These are phyloP conservation scores for Heliconius hewitsoni DNA, from an alignment of 1,140 invertebrate species.

Conservation along the genomic window DNA sequence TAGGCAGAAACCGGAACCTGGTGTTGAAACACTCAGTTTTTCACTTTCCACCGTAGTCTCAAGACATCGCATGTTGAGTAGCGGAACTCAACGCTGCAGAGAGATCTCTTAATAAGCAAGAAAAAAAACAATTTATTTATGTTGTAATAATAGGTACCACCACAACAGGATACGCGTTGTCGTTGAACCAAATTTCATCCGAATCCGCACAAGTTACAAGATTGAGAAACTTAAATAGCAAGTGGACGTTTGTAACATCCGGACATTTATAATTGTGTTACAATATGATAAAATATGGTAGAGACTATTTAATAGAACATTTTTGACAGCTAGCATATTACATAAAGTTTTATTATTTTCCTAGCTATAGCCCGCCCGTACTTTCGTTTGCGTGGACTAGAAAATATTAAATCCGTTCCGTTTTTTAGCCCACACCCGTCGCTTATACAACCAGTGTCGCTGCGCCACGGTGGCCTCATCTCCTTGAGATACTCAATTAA, in stretches of 20 bases:
- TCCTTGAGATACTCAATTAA: too few relatives aligned
- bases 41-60: too few relatives aligned
- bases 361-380: too few relatives aligned
- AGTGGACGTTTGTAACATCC: slow-evolving; percentile 8
- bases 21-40: too few relatives aligned
- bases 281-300: background rate
- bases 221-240: slow-evolving; percentile 9
- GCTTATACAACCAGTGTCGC: too few relatives aligned
- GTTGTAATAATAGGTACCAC: background rate
- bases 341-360: too few relatives aligned
- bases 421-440: too few relatives aligned
- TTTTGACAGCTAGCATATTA: background rate
- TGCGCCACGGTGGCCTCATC: too few relatives aligned
- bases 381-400: too few relatives aligned
- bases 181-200: slow-evolving; percentile 5
- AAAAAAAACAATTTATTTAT: background rate
- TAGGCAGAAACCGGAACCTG: too few relatives aligned
- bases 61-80: too few relatives aligned
- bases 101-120: background rate
- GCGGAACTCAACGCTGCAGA: background rate
- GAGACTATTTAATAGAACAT: background rate
- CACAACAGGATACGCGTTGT: background rate
- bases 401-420: too few relatives aligned
- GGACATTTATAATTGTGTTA: slow-evolving; percentile 12
- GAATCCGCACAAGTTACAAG: slow-evolving; percentile 11